Conservation (phyloP, 2,113 vertebrate genomes). For the Chelonoidis abingdonii region DNA sequence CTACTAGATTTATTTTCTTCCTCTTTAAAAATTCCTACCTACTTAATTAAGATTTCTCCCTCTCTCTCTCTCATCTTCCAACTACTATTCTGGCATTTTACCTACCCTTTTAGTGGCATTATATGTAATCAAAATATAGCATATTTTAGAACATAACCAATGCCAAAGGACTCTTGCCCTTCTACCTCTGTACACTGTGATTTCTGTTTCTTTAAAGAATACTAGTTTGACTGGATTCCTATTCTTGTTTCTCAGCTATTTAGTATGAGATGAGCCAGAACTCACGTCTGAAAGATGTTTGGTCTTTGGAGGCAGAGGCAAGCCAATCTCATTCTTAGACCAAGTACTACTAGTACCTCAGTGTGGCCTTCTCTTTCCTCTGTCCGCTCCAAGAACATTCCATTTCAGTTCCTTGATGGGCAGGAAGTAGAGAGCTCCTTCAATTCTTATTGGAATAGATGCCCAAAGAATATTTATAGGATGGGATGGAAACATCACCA, state of each 20-base stretch:
- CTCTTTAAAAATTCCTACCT: background rate
- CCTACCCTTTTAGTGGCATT: background rate
- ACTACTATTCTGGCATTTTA: background rate
- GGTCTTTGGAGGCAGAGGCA: background rate
- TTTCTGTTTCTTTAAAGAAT: background rate
- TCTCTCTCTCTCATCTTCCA: background rate
- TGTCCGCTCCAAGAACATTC: background rate
- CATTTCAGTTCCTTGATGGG: background rate
- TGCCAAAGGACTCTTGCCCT: background rate
- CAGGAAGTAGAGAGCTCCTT: background rate
- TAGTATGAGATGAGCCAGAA: background rate
- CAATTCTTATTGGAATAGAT: background rate
- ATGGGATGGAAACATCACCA: background rate
- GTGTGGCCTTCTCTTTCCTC: background rate
- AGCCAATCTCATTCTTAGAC: background rate
- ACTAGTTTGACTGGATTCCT: background rate
- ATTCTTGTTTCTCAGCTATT: background rate
- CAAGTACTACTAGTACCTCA: background rate
- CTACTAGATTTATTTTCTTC: accelerated
- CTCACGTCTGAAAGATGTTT: background rate
- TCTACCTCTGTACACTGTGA: background rate
- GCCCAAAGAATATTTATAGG: conserved; percentile 18
- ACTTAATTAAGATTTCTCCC: background rate
- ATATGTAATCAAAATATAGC: background rate
- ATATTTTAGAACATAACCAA: background rate